Evolutionary conservation across 1,140 invertebrate species (phyloP), one percentile per base, ranked within the genome.

Genomic region (Tetragonula clypearis): DNA sequence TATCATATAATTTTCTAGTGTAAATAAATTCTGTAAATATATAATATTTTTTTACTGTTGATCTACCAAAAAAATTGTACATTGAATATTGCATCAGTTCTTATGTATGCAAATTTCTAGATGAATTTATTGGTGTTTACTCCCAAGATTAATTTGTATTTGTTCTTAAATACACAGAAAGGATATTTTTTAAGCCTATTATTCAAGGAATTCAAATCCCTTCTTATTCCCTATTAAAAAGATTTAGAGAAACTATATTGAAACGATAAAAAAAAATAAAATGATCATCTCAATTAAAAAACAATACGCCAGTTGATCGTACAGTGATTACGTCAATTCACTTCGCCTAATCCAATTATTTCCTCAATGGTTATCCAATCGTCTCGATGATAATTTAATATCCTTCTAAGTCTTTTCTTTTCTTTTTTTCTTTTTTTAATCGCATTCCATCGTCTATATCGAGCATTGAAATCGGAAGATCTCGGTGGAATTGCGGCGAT

Each of bases 21-120:
- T 53, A 81, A 81, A 82, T 82, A 74, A 82, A 74, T 62, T 23
- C 0, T 75, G 56, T n/a, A 74, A 74, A 74, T 82, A 65, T 35
- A 75, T 17, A 41, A 58, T 72, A 60, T 53, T 73, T 73, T 71
- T 71, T 14, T 60, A 72, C 55, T 15, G 1, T 12, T 26, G n/a
- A 73, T 19, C n/a, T 55, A 73, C 1, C 26, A 9, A 71, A 35
- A 30, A 21, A 41, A 71, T 23, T 69, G 23, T 69, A 41, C 1
- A 69, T 6, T 41, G 35, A 23, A 23, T n/a, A n/a, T 73, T 26
- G 5, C 41, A 71, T 71, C 5, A 49, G 5, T 21, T 6, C 12
- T 6, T 6, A 71, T 49, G 6, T n/a, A 71, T 49, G 3, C n/a
- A 62, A 35, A 9, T 21, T 21, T n/a, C 5, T n/a, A 77, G 0